Percentiles rank a stretch among this genome's conserved stretches.
Evolutionary conservation across 2,888 invertebrate genomes (phyloP).

Genomic region (Homarus gammarus): DNA sequence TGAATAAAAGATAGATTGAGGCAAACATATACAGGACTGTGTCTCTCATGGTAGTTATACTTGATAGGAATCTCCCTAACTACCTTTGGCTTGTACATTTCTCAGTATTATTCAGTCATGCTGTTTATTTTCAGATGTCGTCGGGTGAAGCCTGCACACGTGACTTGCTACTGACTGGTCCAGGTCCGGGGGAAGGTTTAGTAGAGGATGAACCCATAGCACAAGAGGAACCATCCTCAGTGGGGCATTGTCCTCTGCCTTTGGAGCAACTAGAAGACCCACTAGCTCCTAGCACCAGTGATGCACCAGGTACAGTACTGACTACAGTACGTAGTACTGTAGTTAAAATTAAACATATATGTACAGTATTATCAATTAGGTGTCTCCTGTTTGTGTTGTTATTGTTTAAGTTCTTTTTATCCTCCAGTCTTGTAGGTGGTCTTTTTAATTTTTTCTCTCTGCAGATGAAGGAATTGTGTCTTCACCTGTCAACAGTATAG

Average conservation of each 20-base stretch:
- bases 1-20: neutral
- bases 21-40: neutral
- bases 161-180: conserved; percentile 69
- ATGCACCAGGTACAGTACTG: conserved; percentile 45
- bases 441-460: neutral
- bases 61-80: neutral
- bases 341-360: no score
- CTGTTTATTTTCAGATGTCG: conserved; percentile 60
- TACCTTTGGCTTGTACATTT: neutral
- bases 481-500: conserved; percentile 72
- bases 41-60: neutral
- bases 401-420: no score
- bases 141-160: conserved; percentile 70
- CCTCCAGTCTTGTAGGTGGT: no score
- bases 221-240: conserved; percentile 26
- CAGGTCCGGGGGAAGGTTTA: conserved; percentile 61
- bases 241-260: conserved; percentile 15
- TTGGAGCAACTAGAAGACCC: conserved; percentile 34
- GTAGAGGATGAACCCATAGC: conserved; percentile 48
- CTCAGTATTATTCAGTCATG: neutral
- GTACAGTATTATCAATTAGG: no score
- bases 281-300: conserved; percentile 36
- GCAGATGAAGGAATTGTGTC: conserved; percentile 70
- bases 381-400: no score
- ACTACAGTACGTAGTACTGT: no score